Conservation (phyloP, 2,888 invertebrate genomes). For the Melanostoma mellinum region DNA sequence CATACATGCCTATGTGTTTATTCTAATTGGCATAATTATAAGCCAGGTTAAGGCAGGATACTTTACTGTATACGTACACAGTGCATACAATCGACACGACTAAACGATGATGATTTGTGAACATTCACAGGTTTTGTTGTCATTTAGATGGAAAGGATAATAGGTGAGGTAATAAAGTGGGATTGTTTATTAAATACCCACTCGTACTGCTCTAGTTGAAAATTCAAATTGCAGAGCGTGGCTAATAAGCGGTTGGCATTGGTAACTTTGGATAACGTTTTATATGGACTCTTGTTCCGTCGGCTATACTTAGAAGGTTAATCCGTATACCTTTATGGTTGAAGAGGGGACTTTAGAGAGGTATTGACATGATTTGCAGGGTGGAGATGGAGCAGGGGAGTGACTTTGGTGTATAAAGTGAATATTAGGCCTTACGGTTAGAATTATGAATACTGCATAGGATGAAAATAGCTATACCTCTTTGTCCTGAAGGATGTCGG, state of each 20-base stretch:
- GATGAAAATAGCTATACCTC: too few relatives aligned
- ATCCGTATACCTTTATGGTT: conserved; percentile 29
- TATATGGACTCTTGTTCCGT: conserved; percentile 27
- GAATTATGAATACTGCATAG: too few relatives aligned
- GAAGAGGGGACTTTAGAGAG: conserved; percentile 5
- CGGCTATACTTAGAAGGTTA: conserved; percentile 43
- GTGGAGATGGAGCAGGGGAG: background rate
- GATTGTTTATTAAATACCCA: conserved; percentile 70
- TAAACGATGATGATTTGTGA: conserved; percentile 72
- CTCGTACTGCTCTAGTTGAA: conserved; percentile 34
- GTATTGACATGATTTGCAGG: conserved; percentile 38
- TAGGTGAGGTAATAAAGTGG: conserved; percentile 71
- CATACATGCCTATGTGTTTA: conserved; percentile 25
- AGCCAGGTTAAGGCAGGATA: conserved; percentile 52
- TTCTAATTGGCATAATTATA: conserved; percentile 73
- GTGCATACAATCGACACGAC: conserved; percentile 7
- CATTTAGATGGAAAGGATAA: conserved; percentile 70
- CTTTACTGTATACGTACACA: conserved; percentile 24
- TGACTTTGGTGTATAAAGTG: background rate
- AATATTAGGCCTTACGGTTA: too few relatives aligned
- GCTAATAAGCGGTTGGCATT: conserved; percentile 67
- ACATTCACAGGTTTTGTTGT: conserved; percentile 73
- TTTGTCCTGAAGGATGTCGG: too few relatives aligned
- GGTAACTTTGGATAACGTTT: conserved; percentile 46
- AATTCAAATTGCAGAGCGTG: conserved; percentile 67